Evolutionary conservation across 1,140 invertebrate genomes (phyloP).

Genomic region (Patella vulgata): DNA sequence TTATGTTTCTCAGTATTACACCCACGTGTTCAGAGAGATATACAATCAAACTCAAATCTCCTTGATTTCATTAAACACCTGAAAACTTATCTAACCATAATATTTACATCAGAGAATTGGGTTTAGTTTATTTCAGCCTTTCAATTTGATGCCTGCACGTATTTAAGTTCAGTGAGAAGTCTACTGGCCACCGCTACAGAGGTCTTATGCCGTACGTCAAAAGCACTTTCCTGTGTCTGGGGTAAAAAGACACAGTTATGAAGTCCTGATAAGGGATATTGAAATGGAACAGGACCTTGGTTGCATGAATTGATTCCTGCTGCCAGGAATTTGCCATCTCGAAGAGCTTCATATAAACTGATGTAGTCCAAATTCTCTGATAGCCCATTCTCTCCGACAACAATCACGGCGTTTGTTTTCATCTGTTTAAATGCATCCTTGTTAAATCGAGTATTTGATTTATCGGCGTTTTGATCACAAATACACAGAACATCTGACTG

Average conservation of each 20-base stretch:
- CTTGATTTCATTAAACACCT: too few relatives aligned
- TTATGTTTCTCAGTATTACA: too few relatives aligned
- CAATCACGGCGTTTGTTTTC: constrained; percentile 65
- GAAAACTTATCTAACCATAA: too few relatives aligned
- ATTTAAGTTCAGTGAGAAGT: constrained; percentile 23
- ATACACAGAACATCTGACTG: constrained; percentile 59
- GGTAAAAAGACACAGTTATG: constrained; percentile 48
- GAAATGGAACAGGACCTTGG: constrained; percentile 40
- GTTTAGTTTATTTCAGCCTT: too few relatives aligned
- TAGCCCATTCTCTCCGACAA: constrained; percentile 45
- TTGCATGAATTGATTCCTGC: constrained; percentile 53
- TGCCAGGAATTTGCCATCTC: constrained; percentile 37
- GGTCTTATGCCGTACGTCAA: constrained; percentile 29
- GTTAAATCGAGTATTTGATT: constrained; percentile 46
- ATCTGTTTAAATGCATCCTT: constrained; percentile 55
- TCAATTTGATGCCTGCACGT: too few relatives aligned
- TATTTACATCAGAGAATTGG: too few relatives aligned
- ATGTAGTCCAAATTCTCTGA: constrained; percentile 44
- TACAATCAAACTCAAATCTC: too few relatives aligned
- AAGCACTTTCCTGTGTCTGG: constrained; percentile 31
- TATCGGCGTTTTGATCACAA: constrained; percentile 39
- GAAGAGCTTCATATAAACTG: constrained; percentile 60
- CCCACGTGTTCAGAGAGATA: too few relatives aligned
- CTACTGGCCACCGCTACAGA: constrained; percentile 24
- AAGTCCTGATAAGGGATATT: constrained; percentile 33